Evolutionary conservation across 2,888 invertebrate genomes (phyloP).

Genomic region (Machimus rusticus): DNA sequence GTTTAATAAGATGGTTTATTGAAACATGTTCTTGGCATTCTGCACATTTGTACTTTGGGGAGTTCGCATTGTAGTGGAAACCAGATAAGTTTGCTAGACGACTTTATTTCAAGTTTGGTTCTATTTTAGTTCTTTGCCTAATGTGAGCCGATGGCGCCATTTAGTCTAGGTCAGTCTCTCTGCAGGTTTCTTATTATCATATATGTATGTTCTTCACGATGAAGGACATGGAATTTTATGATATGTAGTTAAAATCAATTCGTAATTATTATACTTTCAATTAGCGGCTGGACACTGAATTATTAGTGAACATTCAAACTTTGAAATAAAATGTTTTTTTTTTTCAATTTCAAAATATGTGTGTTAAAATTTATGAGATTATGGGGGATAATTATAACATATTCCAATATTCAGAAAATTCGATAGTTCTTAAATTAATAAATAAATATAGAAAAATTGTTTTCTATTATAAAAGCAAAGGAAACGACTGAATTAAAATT

Average conservation of each 20-base stretch:
- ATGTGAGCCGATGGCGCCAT: not conserved
- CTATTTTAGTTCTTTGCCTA: not conserved
- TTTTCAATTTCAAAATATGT: no score
- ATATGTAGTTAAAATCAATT: not conserved
- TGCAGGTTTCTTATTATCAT: not conserved
- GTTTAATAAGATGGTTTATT: not conserved
- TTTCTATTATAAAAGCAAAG: no score
- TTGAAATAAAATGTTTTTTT: no score
- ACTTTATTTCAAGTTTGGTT: not conserved
- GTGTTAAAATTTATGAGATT: no score
- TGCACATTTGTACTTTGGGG: not conserved
- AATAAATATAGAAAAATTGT: no score
- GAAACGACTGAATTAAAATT: no score
- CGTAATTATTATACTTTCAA: no score
- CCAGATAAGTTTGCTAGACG: not conserved
- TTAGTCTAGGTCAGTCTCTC: not conserved
- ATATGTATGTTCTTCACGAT: not conserved
- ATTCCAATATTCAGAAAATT: no score
- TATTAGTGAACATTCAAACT: not conserved
- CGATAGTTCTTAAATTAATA: no score
- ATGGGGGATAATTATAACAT: no score
- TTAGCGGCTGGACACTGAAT: not conserved
- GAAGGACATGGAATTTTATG: not conserved
- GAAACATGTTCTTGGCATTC: not conserved
- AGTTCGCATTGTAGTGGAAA: not conserved